Percentiles rank a stretch among this genome's conserved stretches.
phyloP scores from a whole-genome alignment of 1,140 invertebrate genomes.

The Zaprionus davidi region DNA sequence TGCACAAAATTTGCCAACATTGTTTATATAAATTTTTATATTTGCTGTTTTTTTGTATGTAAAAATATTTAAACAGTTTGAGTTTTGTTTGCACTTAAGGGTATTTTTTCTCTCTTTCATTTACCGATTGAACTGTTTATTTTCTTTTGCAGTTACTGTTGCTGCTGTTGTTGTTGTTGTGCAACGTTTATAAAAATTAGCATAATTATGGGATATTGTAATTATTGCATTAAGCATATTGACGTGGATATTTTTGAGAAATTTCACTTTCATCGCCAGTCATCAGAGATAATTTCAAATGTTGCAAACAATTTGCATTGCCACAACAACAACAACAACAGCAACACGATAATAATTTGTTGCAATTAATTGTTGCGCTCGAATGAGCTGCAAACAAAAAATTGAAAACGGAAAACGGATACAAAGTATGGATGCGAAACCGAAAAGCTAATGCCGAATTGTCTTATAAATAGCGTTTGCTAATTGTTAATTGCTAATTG shows the following conservation, averaged over 20 bases:
- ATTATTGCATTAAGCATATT: conserved; percentile 38
- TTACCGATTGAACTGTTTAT: conserved; percentile 24
- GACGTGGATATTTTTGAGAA: conserved; percentile 15
- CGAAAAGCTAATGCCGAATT: conserved; percentile 33
- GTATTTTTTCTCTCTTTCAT: conserved; percentile 43
- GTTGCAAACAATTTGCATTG: conserved; percentile 45
- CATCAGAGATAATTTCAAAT: conserved; percentile 26
- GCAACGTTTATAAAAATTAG: conserved; percentile 44
- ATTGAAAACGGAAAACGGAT: conserved; percentile 71
- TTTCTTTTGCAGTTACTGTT: conserved; percentile 28
- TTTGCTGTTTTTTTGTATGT: conserved; percentile 24
- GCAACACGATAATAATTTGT: conserved; percentile 29
- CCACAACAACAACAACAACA: conserved; percentile 45
- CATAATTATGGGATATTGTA: conserved; percentile 46
- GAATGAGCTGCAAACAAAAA: conserved; percentile 56
- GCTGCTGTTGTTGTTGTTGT: conserved; percentile 22
- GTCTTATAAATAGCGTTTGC: conserved; percentile 41
- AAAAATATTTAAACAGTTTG: conserved; percentile 79
- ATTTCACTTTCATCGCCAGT: conserved; percentile 52
- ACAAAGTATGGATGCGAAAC: conserved; percentile 28
- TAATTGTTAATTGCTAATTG: conserved; percentile 64
- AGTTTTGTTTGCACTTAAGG: conserved; percentile 56
- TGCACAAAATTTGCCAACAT: conserved; percentile 60
- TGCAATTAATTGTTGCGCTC: conserved; percentile 77
- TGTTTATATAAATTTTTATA: conserved; percentile 30